Percentiles rank a stretch among this genome's conserved stretches.
phyloP scores from a whole-genome alignment of 1,140 invertebrate genomes.

The Rhopalosiphum padi region DNA sequence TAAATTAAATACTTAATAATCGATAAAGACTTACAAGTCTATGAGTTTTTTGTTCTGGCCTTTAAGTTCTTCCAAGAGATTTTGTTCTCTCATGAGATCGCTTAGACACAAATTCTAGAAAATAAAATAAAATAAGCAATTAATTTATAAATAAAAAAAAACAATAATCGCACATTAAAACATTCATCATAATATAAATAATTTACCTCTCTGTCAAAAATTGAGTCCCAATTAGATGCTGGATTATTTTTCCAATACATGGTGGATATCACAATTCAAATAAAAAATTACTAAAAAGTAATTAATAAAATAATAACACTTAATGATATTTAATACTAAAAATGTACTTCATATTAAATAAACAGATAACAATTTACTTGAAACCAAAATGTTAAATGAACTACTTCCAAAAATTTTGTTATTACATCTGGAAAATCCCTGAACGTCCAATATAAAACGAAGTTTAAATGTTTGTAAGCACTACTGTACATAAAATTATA shows the following conservation, averaged over 20 bases:
- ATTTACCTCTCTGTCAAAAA: conserved; percentile 52
- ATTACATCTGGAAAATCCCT: conserved; percentile 55
- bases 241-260: conserved; percentile 56
- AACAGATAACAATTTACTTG: conserved; percentile 39
- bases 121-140: conserved; percentile 55
- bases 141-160: not conserved
- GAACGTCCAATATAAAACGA: conserved; percentile 25
- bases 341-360: not conserved
- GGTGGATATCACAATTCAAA: conserved; percentile 11
- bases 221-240: conserved; percentile 53
- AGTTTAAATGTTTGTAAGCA: not conserved
- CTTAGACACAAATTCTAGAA: conserved; percentile 87
- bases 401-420: conserved; percentile 31
- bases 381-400: not conserved
- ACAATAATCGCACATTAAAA: not conserved
- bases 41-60: conserved; percentile 89
- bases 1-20: not conserved
- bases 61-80: conserved; percentile 95
- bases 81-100: conserved; percentile 91
- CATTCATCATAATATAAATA: not conserved
- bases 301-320: conserved; percentile 16
- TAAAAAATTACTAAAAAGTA: conserved; percentile 6
- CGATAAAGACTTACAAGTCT: conserved; percentile 80
- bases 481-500: not conserved
- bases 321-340: not conserved